These are phyloP conservation scores for Chaetogeoica ovagalla DNA, from an alignment of 2,888 invertebrate genomes.

Conservation along the genomic window DNA sequence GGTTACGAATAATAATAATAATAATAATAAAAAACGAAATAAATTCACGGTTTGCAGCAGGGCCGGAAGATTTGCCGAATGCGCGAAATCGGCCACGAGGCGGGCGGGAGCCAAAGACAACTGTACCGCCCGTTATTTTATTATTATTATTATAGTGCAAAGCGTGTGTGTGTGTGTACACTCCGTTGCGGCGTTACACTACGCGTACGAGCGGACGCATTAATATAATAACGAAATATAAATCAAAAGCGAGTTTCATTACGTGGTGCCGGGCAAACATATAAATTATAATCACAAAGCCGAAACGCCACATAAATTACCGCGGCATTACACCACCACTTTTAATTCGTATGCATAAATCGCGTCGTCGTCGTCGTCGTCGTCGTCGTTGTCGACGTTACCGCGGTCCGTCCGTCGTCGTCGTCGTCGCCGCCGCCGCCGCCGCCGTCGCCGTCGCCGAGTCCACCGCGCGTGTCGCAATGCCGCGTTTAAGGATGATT, in stretches of 20 bases:
- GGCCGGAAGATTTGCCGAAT: conserved; percentile 37
- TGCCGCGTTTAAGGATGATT: too few species aligned
- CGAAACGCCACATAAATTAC: conserved; percentile 53
- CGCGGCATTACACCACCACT: conserved; percentile 46
- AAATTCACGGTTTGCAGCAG: too few species aligned
- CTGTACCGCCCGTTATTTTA: neutral
- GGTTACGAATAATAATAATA: neutral
- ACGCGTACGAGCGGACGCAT: conserved; percentile 52
- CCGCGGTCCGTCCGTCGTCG: too few species aligned
- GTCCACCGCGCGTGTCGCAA: too few species aligned
- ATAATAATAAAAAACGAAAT: neutral
- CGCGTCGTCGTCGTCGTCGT: conserved; percentile 36
- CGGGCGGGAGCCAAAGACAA: conserved; percentile 28
- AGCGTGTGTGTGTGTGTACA: neutral
- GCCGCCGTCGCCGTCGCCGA: neutral
- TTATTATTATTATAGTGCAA: too few species aligned
- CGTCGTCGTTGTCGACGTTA: neutral
- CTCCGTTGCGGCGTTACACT: neutral
- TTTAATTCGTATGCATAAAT: conserved; percentile 53
- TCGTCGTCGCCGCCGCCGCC: too few species aligned
- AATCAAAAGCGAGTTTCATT: conserved; percentile 53
- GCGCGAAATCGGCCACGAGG: conserved; percentile 12
- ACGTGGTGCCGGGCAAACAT: conserved; percentile 53
- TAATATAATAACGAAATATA: conserved; percentile 53
- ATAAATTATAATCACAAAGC: conserved; percentile 53